These are phyloP conservation scores for Typhlichthys subterraneus DNA, from an alignment of 2,797 vertebrate genomes.

Conservation along the genomic window DNA sequence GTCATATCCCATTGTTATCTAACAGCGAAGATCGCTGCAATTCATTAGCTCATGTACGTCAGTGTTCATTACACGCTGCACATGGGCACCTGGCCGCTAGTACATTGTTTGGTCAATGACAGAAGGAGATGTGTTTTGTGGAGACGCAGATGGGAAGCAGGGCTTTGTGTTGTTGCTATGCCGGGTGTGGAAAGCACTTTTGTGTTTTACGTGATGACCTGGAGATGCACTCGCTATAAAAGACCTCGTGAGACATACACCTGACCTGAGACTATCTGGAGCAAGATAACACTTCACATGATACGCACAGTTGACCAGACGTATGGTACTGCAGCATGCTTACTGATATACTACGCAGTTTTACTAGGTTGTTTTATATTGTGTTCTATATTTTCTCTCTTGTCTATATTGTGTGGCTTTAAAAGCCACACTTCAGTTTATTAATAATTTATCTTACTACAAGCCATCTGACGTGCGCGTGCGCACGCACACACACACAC, in stretches of 20 bases:
- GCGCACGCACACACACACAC: background rate
- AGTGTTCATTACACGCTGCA: background rate
- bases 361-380: background rate
- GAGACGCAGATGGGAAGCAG: background rate
- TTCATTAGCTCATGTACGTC: constrained; percentile 5
- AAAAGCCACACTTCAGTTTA: background rate
- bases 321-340: constrained; percentile 38
- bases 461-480: background rate
- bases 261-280: constrained; percentile 57
- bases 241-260: constrained; percentile 53
- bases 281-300: constrained; percentile 42
- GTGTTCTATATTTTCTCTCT: background rate
- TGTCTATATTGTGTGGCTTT: background rate
- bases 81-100: background rate
- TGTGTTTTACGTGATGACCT: constrained; percentile 43
- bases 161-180: background rate
- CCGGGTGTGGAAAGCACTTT: constrained; percentile 35
- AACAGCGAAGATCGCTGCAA: background rate
- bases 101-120: no score
- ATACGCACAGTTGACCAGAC: constrained; percentile 38
- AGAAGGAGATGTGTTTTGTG: background rate
- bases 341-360: constrained; percentile 20
- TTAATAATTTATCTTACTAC: no score
- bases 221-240: constrained; percentile 26
- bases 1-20: background rate